Evolutionary conservation across 2,888 invertebrate genomes (phyloP).

Genomic region (Lobophora halterata): DNA sequence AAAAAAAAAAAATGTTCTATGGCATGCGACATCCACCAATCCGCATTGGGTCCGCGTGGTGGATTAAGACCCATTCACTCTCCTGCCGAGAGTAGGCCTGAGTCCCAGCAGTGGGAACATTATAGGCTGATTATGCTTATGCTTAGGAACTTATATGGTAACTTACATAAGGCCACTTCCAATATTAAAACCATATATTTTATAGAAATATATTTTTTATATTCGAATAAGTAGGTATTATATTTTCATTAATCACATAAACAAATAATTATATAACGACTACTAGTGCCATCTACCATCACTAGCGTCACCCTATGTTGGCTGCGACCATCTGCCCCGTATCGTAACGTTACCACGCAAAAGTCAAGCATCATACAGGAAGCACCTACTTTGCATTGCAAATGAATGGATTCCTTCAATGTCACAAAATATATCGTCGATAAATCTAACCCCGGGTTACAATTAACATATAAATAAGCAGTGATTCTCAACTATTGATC

Average conservation of each 20-base stretch:
- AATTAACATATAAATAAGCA: conserved; percentile 76
- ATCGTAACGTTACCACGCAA: conserved; percentile 49
- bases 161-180: too few species aligned
- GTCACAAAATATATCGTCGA: conserved; percentile 44
- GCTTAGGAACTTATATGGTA: too few species aligned
- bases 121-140: too few species aligned
- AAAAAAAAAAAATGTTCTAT: too few species aligned
- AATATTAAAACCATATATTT: too few species aligned
- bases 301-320: background rate
- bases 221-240: too few species aligned
- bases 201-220: too few species aligned
- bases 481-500: conserved; percentile 71
- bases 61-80: too few species aligned
- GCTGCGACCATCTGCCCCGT: conserved; percentile 50
- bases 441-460: conserved; percentile 52
- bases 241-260: background rate
- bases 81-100: too few species aligned
- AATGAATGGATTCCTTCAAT: conserved; percentile 67
- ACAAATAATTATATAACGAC: conserved; percentile 2
- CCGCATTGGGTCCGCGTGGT: too few species aligned
- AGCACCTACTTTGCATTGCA: conserved; percentile 69
- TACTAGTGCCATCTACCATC: conserved; percentile 19
- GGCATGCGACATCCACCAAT: too few species aligned
- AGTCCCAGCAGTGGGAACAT: too few species aligned
- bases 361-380: conserved; percentile 36